Conservation (phyloP, 2,797 vertebrate genomes). For the Malurus splendens region DNA sequence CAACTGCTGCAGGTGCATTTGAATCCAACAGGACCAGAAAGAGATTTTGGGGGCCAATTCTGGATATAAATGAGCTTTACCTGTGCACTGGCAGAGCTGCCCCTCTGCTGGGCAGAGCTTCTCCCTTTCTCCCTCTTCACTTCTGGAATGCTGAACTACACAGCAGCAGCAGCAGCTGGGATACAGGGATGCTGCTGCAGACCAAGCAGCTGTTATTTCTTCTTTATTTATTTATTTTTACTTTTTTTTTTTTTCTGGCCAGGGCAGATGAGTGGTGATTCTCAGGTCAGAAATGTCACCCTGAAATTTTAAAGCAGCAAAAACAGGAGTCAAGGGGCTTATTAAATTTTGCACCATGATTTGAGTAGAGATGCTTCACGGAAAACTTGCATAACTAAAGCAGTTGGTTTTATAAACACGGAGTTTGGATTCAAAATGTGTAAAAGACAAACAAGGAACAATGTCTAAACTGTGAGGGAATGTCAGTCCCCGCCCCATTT, state of each 20-base stretch:
- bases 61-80: neutral
- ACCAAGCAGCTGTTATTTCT: neutral
- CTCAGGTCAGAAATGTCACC: neutral
- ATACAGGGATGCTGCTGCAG: neutral
- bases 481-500: neutral
- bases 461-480: rapidly evolving
- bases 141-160: neutral
- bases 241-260: neutral
- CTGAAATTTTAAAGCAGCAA: neutral
- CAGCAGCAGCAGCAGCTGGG: neutral
- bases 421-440: neutral
- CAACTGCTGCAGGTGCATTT: neutral
- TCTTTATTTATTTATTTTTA: neutral
- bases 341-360: neutral
- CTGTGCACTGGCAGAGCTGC: neutral
- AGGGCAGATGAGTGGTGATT: neutral
- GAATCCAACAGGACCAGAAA: neutral
- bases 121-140: neutral
- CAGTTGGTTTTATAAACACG: neutral
- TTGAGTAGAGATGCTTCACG: neutral
- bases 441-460: neutral
- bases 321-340: neutral
- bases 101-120: neutral
- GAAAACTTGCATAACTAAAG: neutral
- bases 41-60: neutral